Base-by-base conservation (phyloP, 2,113 vertebrate species). In the Muscicapa adusta region DNA sequence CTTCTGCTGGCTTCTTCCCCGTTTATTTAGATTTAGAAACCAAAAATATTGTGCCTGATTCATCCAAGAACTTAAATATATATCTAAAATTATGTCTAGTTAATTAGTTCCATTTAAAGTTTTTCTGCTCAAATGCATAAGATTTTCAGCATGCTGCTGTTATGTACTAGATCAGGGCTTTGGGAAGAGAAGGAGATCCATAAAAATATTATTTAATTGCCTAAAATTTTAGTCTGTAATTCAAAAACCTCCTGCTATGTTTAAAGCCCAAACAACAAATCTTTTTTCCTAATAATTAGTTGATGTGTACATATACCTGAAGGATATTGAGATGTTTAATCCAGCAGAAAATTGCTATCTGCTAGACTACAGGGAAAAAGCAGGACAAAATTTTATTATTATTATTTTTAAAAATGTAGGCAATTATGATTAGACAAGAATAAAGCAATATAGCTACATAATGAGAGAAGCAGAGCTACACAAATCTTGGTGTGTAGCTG, bases 301-400 rank as follows among this genome's bases (percentile, higher is more conserved):
- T 72, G 78, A 23, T 57, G 25, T 24, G 19, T 45, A 60, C 28
- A 10, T 61, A 80, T 76, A 96, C 85, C 94, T 83, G 75, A 70
- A 94, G 85, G 71, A 73, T 85, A 94, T 85, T 73, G 67, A 91
- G 71, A 85, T 76, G 51, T 85, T 91, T 89, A 88, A 82, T 86
- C 38, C 75, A 76, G 60, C 58, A 91, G 66, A 89, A 96, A 97
- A 91, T 93, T 89, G 75, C 66, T 89, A 18, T 94, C 81, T 94
- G 67, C 10, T 85, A 74, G 66, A 73, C 77, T 58, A 62, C 33
- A 51, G 54, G 66, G 58, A 25, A 56, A 95, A 94, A 60, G 16
- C 42, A 58, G 38, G 26, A 66, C 29, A 36, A 43, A 75, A 23
- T 60, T 50, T 38, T 72, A 28, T 33, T 82, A n/a, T 76, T 82